Evolutionary conservation across 1,140 invertebrate genomes (phyloP), one percentile per base, ranked within the genome.

Genomic region (Saccostrea cuccullata): DNA sequence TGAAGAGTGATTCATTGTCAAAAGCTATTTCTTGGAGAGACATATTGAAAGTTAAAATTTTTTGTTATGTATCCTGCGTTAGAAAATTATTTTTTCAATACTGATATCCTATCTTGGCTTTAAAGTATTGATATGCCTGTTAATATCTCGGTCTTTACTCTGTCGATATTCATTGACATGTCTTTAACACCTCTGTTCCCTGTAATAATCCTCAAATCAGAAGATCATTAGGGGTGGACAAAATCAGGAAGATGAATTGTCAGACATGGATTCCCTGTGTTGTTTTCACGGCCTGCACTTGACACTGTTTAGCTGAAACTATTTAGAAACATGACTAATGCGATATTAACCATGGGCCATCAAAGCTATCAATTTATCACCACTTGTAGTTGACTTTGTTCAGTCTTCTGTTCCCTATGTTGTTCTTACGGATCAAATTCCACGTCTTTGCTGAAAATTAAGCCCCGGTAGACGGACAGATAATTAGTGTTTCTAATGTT

Each of bases 241-340:
- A 30, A 13, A 77, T 77, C 26, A 8, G 23, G 3, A 12, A 36
- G 30, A 77, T 15, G 26, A 36, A 30, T 13, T 36, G 23, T 30
- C 26, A 30, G 23, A 30, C 70, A 11, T 23, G 11, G 30, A 9
- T 26, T 36, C 26, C 26, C 70, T 77, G 3, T 77, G 67, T 30
- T 26, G 23, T 77, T 26, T 77, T 13, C 23, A 77, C 30, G 70
- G 70, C 70, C 70, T 77, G 70, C 26, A 77, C 70, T 77, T 77
- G 70, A 77, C 70, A 77, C 70, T 77, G 13, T 77, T 77, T 77
- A 40, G 70, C 70, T 26, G 23, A 26, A 36, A 77, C 70, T 84
- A 56, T 84, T 84, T 84, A 84, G 55, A 84, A 56, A 84, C 82
- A 84, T 84, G 82, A 84, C 82, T 84, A 84, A 84, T 84, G 82